Evolutionary conservation across 1,140 invertebrate genomes (phyloP).

Genomic region (Augochlora pura): DNA sequence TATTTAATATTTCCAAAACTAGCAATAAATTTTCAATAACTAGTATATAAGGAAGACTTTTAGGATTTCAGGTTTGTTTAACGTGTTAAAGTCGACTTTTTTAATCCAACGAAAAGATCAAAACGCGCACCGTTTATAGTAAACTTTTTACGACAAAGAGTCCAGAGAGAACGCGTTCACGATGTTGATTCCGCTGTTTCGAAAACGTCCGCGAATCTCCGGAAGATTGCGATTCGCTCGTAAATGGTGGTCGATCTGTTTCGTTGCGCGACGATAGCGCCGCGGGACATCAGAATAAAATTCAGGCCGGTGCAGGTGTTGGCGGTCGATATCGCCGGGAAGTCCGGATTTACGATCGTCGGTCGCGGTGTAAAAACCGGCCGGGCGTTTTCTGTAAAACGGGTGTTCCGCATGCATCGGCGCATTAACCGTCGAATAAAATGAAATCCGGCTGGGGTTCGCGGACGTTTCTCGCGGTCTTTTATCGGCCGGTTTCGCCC

Average conservation of each 20-base stretch:
- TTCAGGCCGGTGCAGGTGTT: conserved; percentile 37
- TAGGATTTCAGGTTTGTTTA: no score
- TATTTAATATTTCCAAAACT: no score
- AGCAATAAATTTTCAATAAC: no score
- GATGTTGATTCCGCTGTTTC: no score
- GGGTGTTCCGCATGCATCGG: conserved; percentile 36
- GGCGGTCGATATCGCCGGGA: conserved; percentile 34
- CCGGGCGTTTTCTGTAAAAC: conserved; percentile 28
- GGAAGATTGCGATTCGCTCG: not conserved
- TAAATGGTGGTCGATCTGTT: not conserved
- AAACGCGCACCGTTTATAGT: no score
- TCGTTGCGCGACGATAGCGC: conserved; percentile 12
- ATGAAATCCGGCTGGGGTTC: conserved; percentile 17
- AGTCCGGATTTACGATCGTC: conserved; percentile 39
- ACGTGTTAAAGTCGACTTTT: no score
- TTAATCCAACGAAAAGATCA: no score
- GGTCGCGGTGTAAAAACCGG: conserved; percentile 11
- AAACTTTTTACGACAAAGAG: not conserved
- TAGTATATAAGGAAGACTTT: no score
- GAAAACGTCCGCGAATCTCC: not conserved
- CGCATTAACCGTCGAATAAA: conserved; percentile 19
- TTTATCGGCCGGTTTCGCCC: not conserved
- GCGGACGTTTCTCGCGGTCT: not conserved
- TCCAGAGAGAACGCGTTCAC: no score
- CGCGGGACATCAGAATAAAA: conserved; percentile 23